Evolutionary conservation across 2,888 invertebrate genomes (phyloP), one percentile per base, ranked within the genome.

Genomic region (Eupithecia tripunctaria): DNA sequence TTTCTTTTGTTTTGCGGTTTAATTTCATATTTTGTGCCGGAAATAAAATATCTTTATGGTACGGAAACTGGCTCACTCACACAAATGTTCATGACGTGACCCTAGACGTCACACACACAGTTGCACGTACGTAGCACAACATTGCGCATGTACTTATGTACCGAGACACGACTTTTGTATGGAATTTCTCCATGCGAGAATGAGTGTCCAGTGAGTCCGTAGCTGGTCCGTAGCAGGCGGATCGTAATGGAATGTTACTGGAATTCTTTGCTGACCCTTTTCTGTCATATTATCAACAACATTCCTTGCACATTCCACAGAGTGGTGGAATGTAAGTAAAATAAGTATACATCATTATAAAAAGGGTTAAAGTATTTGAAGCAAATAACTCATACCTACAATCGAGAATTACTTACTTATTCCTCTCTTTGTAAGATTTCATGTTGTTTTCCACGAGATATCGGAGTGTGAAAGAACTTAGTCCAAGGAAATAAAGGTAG

Each of bases 241-340:
- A 25, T 21, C n/a, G 32, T 63, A 36, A 21, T 29, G 14, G 29
- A 63, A 63, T 32, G 18, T 21, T 63, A 21, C 62, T 36, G 62
- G n/a, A 10, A 63, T 63, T 63, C 62, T 32, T 29, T 63, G 18
- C 32, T 63, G 29, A 32, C 32, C 36, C 62, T 63, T 63, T 63
- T 21, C 62, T n/a, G 62, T 32, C 32, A 32, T 36, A 36, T 32
- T n/a, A 63, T 36, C 62, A 63, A 63, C 62, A 63, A 63, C 32
- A 56, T 56, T 56, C 25, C 56, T 56, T 21, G 32, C 36, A 63
- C 1, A 63, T 63, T n/a, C 62, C 62, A 18, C 62, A 63, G 62
- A 36, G 8, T n/a, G 4, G n/a, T 29, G 62, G 36, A 63, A 63
- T 21, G 18, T 18, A 18, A 63, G 62, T 63, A 25, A 56, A 56